phyloP scores from a whole-genome alignment of 1,140 invertebrate species.

The Helicoverpa armigera region DNA sequence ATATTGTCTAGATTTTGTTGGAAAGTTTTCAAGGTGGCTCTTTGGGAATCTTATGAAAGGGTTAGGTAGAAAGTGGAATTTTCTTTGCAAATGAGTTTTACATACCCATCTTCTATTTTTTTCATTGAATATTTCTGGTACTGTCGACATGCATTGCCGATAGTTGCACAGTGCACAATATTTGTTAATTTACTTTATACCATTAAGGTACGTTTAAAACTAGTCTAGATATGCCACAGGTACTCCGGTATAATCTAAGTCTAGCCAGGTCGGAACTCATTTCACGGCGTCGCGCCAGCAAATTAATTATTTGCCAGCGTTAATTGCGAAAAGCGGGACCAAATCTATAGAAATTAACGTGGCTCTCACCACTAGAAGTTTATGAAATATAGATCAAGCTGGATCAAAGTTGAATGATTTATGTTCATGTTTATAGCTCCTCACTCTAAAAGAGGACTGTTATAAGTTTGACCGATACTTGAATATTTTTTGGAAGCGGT shows the following conservation, averaged over 20 bases:
- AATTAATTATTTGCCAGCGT: constrained; percentile 45
- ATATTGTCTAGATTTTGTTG: constrained; percentile 21
- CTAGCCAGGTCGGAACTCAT: constrained; percentile 41
- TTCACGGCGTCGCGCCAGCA: constrained; percentile 36
- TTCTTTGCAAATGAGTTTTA: too few species aligned
- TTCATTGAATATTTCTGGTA: too few species aligned
- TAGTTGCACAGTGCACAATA: too few species aligned
- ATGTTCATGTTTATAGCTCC: not conserved
- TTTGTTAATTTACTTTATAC: not conserved
- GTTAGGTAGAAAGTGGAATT: not conserved
- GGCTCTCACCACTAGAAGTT: not conserved
- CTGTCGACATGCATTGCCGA: too few species aligned
- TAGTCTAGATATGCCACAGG: not conserved
- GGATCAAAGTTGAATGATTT: not conserved
- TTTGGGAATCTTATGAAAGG: not conserved
- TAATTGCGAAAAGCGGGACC: constrained; percentile 38
- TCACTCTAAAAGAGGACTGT: too few species aligned
- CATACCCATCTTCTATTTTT: too few species aligned
- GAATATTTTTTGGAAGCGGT: too few species aligned
- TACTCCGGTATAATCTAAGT: constrained; percentile 34
- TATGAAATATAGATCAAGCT: not conserved
- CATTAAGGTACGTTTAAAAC: not conserved
- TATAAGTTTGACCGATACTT: too few species aligned
- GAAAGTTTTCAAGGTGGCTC: constrained; percentile 3
- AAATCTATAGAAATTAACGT: constrained; percentile 35